Evolutionary conservation across 2,888 invertebrate species (phyloP), one percentile per base, ranked within the genome.

Genomic region (Cosmopolites sordidus): DNA sequence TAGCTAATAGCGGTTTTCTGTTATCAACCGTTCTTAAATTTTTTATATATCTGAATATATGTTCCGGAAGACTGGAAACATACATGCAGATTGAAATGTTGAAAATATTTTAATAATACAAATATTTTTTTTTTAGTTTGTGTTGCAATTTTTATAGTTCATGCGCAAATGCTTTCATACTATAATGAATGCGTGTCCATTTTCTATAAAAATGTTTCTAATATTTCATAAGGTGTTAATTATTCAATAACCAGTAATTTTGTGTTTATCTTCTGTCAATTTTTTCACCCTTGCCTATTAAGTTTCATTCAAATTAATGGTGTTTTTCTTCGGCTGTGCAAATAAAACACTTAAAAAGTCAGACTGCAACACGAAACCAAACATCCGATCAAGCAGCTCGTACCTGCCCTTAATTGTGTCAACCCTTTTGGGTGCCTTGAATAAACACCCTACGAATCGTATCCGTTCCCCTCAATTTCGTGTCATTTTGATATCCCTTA

Each of bases 291-390:
- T 27, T 9, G 39, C 43, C 33, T 53, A 53, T 53, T 48, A 42
- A 33, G 43, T 53, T 53, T 53, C 53, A 53, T 53, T 53, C 47
- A 53, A 48, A 49, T 54, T 54, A 54, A 54, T 54, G 54, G 44
- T 48, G 44, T 49, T 54, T 48, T 48, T 49, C 49, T 49, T 54
- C 37, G 22, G 33, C 12, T 37, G 42, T 41, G 55, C 51, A 55
- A 55, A 55, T 55, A 55, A 51, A 55, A 55, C 51, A 55, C 55
- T 55, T 51, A 55, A 55, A 54, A 55, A 55, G 55, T 55, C 55
- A 51, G 51, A 29, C 51, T 41, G 54, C 46, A 46, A 54, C 54
- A 55, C 43, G 47, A 55, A 51, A 48, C 51, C 51, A 55, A 55
- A 55, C 55, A 55, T 54, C 54, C 54, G 54, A 49, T 46, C 50